Evolutionary conservation across 2,888 invertebrate species (phyloP), one percentile per base, ranked within the genome.

Genomic region (Melinaea marsaeus): DNA sequence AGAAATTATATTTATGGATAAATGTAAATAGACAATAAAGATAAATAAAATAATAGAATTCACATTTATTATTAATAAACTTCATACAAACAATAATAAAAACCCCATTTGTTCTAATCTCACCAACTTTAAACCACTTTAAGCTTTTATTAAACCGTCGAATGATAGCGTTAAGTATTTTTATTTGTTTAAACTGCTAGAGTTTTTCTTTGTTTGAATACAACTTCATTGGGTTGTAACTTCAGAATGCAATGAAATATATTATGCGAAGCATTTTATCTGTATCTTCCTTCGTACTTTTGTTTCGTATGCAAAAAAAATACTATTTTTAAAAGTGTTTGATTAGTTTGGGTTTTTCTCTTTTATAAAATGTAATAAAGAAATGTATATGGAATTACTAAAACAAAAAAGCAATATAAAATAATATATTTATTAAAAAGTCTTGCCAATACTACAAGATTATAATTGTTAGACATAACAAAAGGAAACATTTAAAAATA

Each of bases 141-240:
- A 65, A 65, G 65, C 59, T 62, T 65, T 65, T 62, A 65, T 65
- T 65, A 65, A 62, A 65, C 59, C 59, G 65, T 65, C 65, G 57
- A 65, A 61, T 65, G 65, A 58, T 65, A 56, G 59, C 54, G 57
- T 57, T 57, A 65, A 59, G 62, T 56, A 61, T 65, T 65, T 59
- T 58, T 62, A 58, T 59, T 65, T 62, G 64, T 57, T 61, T 58
- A 61, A 59, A 54, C 57, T 57, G 56, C 51, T 32, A 51, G 42
- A 57, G 64, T 64, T 58, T 51, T 55, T 13, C 60, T 51, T 13
- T 13, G 22, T 62, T 59, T 56, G 55, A 42, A 42, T 42, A 9
- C 51, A 62, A 58, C 57, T 61, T 55, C 56, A 62, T 57, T 59
- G 58, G 48, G 59, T 60, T 59, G 51, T 51, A 51, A 51, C 51